Percentiles rank a stretch among this genome's conserved stretches.
Evolutionary conservation across 2,797 vertebrate genomes (phyloP).

Genomic region (Acanthurus tractus): DNA sequence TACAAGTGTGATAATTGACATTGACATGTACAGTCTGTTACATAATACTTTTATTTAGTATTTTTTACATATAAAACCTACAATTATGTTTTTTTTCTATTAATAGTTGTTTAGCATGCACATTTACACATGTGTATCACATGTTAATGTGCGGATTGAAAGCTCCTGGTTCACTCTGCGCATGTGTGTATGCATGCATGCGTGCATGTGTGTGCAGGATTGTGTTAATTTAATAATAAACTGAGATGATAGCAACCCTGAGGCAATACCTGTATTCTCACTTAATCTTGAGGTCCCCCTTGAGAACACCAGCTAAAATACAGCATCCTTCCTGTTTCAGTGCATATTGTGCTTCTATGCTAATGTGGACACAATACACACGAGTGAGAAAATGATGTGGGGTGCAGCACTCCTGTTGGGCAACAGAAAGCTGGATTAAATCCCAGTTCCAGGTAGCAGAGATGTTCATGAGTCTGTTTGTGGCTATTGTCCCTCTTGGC

Average conservation of each 20-base stretch:
- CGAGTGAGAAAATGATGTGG: background rate
- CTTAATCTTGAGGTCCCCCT: background rate
- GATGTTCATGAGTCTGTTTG: conserved; percentile 44
- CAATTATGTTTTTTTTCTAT: background rate
- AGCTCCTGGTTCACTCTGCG: background rate
- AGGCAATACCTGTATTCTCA: background rate
- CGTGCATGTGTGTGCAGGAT: too few species aligned
- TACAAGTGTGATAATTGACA: too few species aligned
- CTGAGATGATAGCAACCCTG: background rate
- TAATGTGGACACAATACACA: background rate
- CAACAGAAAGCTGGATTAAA: background rate
- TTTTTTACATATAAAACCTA: background rate
- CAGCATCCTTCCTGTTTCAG: too few species aligned
- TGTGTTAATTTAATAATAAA: background rate
- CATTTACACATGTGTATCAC: background rate
- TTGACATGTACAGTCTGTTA: background rate
- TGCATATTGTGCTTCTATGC: background rate
- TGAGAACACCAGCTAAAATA: too few species aligned
- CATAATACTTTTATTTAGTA: too few species aligned
- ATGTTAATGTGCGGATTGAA: background rate
- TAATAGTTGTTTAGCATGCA: background rate
- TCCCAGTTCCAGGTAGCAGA: conserved; percentile 8
- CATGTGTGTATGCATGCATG: too few species aligned
- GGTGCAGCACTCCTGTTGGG: background rate
- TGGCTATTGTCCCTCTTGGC: conserved; percentile 39